Base-by-base conservation (phyloP, 2,113 vertebrate species). In the Oryzias javanicus region DNA sequence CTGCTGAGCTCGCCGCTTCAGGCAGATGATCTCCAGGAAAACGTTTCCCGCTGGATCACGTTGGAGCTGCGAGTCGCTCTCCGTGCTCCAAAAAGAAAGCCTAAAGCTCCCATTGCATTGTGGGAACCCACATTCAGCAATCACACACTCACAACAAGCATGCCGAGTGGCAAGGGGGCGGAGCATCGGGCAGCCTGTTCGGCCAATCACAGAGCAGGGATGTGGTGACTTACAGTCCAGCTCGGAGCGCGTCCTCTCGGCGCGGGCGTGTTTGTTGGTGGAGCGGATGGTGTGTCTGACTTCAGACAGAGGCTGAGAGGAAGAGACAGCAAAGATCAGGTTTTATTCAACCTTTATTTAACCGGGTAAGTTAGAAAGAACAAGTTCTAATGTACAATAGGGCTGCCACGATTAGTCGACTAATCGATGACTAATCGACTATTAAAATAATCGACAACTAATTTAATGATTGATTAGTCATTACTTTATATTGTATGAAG, bases 211-310 rank as follows among this genome's bases (percentile, higher is more conserved):
- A 35, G 35, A 35, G 35, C 8, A 35, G 35, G 10, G 35, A 35
- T 50, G 44, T 65, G 72, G 48, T 68, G 18, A 95, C 97, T 93
- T 86, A 99, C 97, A 98, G 81, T 98, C 93, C 0, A 98, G 95
- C 91, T 99, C 96, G 0, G 97, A 98, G 0, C 92, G 95, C 0
- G 96, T 98, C 74, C 93, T 92, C 78, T 98, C 96, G 4, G 95
- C 92, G 78, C 95, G 85, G 57, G 91, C 63, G 1, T 93, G 93
- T 85, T 95, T 94, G 87, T 94, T 96, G 29, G 92, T 93, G 57
- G 97, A 98, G 62, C 94, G 94, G 85, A 99, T 99, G 6, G 96
- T 99, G 71, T 97, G 95, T 70, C 95, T 93, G 79, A 96, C 92
- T 0, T 90, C 83, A 4, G 93, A 85, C 63, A 93, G 91, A n/a